These are phyloP conservation scores for Ellobium chinense DNA, from an alignment of 2,888 invertebrate species.

Conservation along the genomic window DNA sequence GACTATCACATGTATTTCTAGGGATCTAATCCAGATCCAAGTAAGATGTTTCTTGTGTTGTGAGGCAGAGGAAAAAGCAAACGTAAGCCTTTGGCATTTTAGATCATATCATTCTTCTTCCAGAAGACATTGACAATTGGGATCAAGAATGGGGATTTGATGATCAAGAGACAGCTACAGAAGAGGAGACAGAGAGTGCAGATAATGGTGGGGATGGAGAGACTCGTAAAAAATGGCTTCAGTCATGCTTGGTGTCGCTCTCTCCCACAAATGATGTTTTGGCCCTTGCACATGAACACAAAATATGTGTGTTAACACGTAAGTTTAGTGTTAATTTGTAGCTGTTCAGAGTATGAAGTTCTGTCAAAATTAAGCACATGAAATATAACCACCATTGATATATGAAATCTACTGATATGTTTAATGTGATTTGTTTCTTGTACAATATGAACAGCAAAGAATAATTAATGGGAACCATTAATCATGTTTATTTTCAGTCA, in stretches of 20 bases:
- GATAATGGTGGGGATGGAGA: conserved; percentile 50
- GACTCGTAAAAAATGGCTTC: conserved; percentile 83
- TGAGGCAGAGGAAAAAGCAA: neutral
- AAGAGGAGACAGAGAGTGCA: conserved; percentile 49
- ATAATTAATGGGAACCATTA: no score
- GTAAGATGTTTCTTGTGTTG: neutral
- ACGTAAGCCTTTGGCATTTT: neutral
- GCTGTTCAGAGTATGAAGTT: no score
- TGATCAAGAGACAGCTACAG: conserved; percentile 52
- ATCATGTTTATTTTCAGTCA: no score
- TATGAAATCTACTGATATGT: no score
- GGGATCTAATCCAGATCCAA: no score
- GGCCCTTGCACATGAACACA: conserved; percentile 84
- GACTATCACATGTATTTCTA: no score
- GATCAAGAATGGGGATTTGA: conserved; percentile 77
- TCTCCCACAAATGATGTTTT: conserved; percentile 86
- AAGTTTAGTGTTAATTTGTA: no score
- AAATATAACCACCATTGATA: no score
- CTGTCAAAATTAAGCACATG: no score
- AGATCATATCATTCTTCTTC: neutral
- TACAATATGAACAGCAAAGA: no score
- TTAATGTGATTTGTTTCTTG: no score
- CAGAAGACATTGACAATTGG: conserved; percentile 55
- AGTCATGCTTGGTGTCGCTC: conserved; percentile 84
- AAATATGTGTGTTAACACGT: conserved; percentile 83